Base-by-base conservation (phyloP, 2,797 vertebrate genomes). In the Parambassis ranga region DNA sequence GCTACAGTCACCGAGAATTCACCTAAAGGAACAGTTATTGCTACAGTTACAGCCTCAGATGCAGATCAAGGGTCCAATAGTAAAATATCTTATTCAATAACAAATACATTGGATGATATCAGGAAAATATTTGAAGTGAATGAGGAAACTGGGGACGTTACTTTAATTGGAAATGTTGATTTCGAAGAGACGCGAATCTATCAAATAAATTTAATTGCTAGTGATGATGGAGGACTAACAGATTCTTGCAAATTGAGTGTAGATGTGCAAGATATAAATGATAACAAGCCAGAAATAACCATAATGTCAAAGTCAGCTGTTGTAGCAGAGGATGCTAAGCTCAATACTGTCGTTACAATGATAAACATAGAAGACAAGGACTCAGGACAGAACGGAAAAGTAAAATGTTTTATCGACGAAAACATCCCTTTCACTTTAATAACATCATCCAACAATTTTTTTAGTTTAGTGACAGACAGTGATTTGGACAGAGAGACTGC, bases 221-320 rank as follows among this genome's bases (percentile, higher is more conserved):
- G 35, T 27, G 93, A 94, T 0, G 82, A 88, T 0, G 92, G 94
- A 0, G 92, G 93, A 1, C 72, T 92, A 4, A 41, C 71, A 0
- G 56, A 84, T 0, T 87, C 92, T 0, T 90, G 88, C 16, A 71
- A 93, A 13, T 14, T 92, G 13, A 23, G 89, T 2, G 1, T 95
- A 0, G 89, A 94, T 11, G 66, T 94, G 1, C 22, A 75, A 3
- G 63, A 79, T 9, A 61, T 86, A 11, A 95, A 95, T 3, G 94
- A 95, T 55, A 94, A 94, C 4, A 65, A 8, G 0, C 93, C 93
- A 2, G 60, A 79, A 0, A 60, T 94, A 19, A 85, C 83, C 0
- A 41, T 95, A 0, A 81, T 86, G 51, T 87, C 85, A 0, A 75
- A 81, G 10, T 78, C 86, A 7, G 74, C 18, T 5, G 37, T 62